Base-by-base conservation (phyloP, 2,113 vertebrate genomes). In the Siniperca knerii region DNA sequence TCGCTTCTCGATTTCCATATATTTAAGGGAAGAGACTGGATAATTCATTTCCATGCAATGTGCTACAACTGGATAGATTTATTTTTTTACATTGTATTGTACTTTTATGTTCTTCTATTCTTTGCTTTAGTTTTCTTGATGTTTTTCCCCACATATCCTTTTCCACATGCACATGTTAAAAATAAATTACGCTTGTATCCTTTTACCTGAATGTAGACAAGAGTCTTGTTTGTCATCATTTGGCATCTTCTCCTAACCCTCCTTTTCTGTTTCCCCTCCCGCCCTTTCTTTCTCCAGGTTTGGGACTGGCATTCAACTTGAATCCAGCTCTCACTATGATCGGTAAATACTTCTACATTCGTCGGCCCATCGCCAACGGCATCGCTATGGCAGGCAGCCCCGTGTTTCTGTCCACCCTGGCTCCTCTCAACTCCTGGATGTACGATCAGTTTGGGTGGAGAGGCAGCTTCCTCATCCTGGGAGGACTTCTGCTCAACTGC, bases 291-390 rank as follows among this genome's bases (percentile, higher is more conserved):
- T 33, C 2, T 87, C 16, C 88, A 98, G 98, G 98, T 84, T 93
- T 99, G 83, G 98, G 98, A 8, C 95, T 99, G 33, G 97, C 98
- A 0, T 99, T 99, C 91, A 99, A 99, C 93, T 93, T 99, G 92
- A 99, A 99, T 82, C 98, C 98, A 0, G 97, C 98, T 29, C 94
- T 99, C 86, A 99, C 98, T 0, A 99, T 99, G 98, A 99, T 99
- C 0, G 98, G 98, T 55, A 99, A 97, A 84, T 99, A 99, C 88
- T 99, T 99, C 94, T 99, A 95, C 94, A 97, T 97, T 82, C 96
- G 79, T 1, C 96, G 98, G 13, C 98, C 98, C 0, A 92, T 99
- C 81, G 98, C 98, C 61, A 99, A 99, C 0, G 98, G 98, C 23
- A 94, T 99, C 61, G 98, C 98, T 0, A 99, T 99, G 98, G 98